Percentiles rank a stretch among this genome's conserved stretches.
Evolutionary conservation across 2,797 vertebrate species (phyloP).

Genomic region (Halcyon smyrnensis): DNA sequence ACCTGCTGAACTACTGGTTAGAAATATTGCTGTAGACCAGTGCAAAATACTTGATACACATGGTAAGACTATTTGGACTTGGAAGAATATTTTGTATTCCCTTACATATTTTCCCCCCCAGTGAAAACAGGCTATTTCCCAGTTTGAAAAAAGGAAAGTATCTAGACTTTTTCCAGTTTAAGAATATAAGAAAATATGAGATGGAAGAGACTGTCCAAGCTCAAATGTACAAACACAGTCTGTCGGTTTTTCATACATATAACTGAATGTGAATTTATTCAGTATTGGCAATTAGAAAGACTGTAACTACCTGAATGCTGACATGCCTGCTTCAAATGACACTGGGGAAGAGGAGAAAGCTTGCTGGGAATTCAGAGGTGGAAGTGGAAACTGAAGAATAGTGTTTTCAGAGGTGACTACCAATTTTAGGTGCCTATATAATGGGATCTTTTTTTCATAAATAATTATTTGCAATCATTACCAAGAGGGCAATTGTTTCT

Average conservation of each 20-base stretch:
- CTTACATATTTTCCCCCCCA: not conserved
- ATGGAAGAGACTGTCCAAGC: not conserved
- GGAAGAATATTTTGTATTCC: not conserved
- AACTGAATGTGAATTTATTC: conserved; percentile 41
- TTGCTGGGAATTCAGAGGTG: not conserved
- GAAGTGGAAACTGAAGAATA: not conserved
- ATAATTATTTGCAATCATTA: not conserved
- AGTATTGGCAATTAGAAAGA: conserved; percentile 11
- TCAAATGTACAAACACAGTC: not conserved
- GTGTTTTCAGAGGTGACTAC: not conserved
- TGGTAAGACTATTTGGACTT: not conserved
- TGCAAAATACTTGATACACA: not conserved
- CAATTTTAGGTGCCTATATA: not conserved
- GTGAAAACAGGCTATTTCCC: not conserved
- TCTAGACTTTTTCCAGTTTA: not conserved
- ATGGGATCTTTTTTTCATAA: not conserved
- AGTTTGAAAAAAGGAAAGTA: not conserved
- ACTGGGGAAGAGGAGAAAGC: not conserved
- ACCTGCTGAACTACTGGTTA: not conserved
- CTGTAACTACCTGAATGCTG: not conserved
- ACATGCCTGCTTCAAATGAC: not conserved
- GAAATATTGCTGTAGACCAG: not conserved
- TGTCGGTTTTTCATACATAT: not conserved
- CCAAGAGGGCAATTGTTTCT: not conserved
- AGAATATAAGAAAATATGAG: not conserved